These are phyloP conservation scores for Hestina assimilis DNA, from an alignment of 1,140 invertebrate species.

Conservation along the genomic window DNA sequence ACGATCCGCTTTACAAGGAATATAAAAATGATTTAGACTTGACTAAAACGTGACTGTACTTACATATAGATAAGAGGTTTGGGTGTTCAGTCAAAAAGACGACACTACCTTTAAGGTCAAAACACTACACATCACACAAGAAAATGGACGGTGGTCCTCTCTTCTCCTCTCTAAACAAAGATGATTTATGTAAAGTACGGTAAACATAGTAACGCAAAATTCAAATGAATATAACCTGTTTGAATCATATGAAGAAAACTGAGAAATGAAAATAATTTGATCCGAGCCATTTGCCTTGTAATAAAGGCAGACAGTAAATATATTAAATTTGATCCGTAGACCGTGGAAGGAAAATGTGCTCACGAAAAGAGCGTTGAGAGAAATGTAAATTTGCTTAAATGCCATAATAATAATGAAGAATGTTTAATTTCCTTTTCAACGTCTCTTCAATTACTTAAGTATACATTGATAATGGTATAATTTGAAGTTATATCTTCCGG, in stretches of 20 bases:
- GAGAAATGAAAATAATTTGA: background rate
- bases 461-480: no score
- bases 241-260: background rate
- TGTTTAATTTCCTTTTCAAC: no score
- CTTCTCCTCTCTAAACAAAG: background rate
- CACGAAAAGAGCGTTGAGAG: background rate
- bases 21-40: no score
- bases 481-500: no score
- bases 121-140: background rate
- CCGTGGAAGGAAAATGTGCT: background rate
- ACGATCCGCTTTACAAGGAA: no score
- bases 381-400: background rate
- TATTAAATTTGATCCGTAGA: constrained; percentile 13
- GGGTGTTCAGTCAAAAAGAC: no score
- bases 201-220: no score
- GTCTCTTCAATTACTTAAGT: no score
- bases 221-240: background rate
- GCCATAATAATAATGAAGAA: no score
- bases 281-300: background rate
- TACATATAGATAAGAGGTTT: no score
- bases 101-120: no score
- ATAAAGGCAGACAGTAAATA: constrained; percentile 9
- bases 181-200: background rate
- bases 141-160: background rate
- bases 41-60: no score